phyloP scores from a whole-genome alignment of 2,797 vertebrate species.

The Anguilla marmorata region DNA sequence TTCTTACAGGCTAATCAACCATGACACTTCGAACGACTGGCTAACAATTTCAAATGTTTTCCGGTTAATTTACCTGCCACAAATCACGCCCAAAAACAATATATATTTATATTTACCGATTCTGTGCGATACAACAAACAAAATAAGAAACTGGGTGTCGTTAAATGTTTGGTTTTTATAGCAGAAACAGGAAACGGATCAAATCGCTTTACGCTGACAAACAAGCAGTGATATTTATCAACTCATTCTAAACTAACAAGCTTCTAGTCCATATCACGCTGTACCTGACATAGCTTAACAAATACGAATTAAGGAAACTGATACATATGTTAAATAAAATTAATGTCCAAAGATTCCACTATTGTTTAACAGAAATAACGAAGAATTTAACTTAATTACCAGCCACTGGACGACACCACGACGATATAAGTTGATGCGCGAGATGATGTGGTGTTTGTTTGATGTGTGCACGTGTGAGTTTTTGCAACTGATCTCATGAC shows the following conservation, averaged over 20 bases:
- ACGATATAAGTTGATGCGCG: too few relatives aligned
- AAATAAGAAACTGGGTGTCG: too few relatives aligned
- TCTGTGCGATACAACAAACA: background rate
- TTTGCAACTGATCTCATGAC: too few relatives aligned
- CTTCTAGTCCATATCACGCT: background rate
- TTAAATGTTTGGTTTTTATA: too few relatives aligned
- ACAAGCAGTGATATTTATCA: background rate
- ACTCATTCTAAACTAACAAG: background rate
- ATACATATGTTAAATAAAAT: background rate
- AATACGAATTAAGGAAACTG: background rate
- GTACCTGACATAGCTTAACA: background rate
- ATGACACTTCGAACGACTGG: background rate
- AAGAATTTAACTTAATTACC: too few relatives aligned
- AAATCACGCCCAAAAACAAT: background rate
- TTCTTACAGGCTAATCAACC: background rate
- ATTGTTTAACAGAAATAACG: background rate
- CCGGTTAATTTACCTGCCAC: background rate
- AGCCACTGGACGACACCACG: too few relatives aligned
- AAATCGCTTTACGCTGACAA: background rate
- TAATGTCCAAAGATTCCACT: background rate
- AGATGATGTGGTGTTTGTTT: too few relatives aligned
- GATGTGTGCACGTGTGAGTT: too few relatives aligned
- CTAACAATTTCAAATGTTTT: background rate
- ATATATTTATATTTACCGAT: background rate
- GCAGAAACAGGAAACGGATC: too few relatives aligned